Evolutionary conservation across 2,113 vertebrate species (phyloP).

Genomic region (Laterallus jamaicensis): DNA sequence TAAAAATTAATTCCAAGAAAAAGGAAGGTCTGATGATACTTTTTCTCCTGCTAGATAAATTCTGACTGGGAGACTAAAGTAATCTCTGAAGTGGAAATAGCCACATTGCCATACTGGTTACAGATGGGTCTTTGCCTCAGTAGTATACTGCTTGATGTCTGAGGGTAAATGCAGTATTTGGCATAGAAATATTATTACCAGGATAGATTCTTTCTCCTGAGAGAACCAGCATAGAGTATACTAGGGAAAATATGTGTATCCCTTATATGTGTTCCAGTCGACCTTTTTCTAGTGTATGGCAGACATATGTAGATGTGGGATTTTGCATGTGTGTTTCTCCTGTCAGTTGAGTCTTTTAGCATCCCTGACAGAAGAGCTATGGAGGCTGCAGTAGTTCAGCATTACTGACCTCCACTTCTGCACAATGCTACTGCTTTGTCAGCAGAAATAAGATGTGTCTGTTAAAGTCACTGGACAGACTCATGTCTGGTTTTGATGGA

Average conservation of each 20-base stretch:
- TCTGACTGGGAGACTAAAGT: background rate
- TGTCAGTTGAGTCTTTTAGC: background rate
- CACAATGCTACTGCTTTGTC: background rate
- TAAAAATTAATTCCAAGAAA: background rate
- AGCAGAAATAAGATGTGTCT: background rate
- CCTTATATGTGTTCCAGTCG: background rate
- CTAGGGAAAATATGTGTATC: background rate
- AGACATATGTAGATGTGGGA: background rate
- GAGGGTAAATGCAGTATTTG: background rate
- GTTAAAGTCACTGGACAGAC: background rate
- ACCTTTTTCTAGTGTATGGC: background rate
- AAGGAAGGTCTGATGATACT: background rate
- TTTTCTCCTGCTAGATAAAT: background rate
- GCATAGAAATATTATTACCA: background rate
- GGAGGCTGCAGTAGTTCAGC: background rate
- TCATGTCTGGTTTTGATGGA: background rate
- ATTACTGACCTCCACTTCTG: background rate
- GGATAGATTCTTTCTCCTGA: background rate
- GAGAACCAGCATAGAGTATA: background rate
- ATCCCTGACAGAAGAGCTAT: background rate
- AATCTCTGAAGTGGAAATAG: background rate
- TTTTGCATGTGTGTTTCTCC: background rate
- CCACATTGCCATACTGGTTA: background rate
- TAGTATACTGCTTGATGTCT: background rate
- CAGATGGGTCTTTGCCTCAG: background rate